Evolutionary conservation across 64 coral and sea anemone genomes (phyloP), one percentile per base, ranked within the genome.

Genomic region (Actinia equina): DNA sequence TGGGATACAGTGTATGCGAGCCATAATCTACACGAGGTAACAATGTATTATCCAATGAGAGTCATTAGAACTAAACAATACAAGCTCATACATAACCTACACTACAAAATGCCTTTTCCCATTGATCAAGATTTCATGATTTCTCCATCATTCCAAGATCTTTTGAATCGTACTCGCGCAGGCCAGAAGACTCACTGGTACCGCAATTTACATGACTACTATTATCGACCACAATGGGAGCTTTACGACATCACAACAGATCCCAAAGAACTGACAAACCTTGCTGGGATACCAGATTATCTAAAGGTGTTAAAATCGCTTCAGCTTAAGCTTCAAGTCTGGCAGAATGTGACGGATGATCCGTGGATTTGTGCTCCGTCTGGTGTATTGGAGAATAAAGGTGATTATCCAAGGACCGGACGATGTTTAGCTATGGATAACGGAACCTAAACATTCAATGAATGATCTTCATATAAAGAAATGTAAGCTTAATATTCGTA

Each of bases 11-110:
- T 94, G 2, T 98, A 82, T 69, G 90, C 95, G 17, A 98, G 95
- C 60, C 95, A 98, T 59, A 94, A 94, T 42, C 82, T 98, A 27
- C 95, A 98, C 23, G 95, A 98, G 60, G 90, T 85, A 7, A 94
- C 95, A 9, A 94, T 94, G 90, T 98, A 98, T 44, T 98, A 98
- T 44, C 95, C 95, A 11, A 98, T 98, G 95, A 89, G 95, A 83
- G 95, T 98, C 11, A 26, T 98, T 7, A 87, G 90, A 1, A 98
- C 88, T 27, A 77, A 59, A 41, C 83, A 65, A 43, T 94, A 91
- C 61, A 98, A 98, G 71, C 90, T 98, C 5, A 92, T 98, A 44
- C 93, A 98, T 78, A 98, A 98, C 60, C 76, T 98, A 10, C 92
- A 94, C 81, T 98, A 85, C 42, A 92, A 92, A 37, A 98, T 98